Percentiles rank a stretch among this genome's conserved stretches.
These are phyloP conservation scores for Mesoligia furuncula DNA, from an alignment of 2,888 invertebrate species.

Conservation along the genomic window DNA sequence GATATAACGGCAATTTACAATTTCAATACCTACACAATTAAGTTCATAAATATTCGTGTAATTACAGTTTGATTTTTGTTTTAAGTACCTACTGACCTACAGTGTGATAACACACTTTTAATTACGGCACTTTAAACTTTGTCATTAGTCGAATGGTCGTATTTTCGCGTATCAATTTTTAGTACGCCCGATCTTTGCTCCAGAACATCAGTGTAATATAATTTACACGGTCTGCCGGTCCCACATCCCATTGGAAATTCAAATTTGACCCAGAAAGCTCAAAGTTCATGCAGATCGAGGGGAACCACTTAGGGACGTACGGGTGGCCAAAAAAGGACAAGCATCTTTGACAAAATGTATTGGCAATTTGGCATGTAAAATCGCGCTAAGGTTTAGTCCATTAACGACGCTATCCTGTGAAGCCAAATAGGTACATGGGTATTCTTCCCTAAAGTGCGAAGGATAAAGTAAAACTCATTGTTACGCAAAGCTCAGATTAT, in stretches of 20 bases:
- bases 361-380: slow-evolving; percentile 35
- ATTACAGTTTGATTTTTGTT: background rate
- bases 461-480: background rate
- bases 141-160: background rate
- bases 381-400: background rate
- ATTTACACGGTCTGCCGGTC: slow-evolving; percentile 1
- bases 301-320: slow-evolving; percentile 17
- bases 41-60: background rate
- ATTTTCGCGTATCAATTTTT: background rate
- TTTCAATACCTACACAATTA: background rate
- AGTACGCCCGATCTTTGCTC: background rate
- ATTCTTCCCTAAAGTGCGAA: background rate
- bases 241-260: slow-evolving; percentile 36
- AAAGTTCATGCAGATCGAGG: slow-evolving; percentile 34
- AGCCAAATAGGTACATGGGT: background rate
- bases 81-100: too few relatives aligned
- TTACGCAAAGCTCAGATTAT: background rate
- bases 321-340: slow-evolving; percentile 16
- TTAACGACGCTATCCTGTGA: slow-evolving; percentile 1
- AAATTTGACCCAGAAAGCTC: slow-evolving; percentile 42
- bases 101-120: background rate
- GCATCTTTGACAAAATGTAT: slow-evolving; percentile 30
- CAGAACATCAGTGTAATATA: slow-evolving; percentile 6
- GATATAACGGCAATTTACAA: background rate
- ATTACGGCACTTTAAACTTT: background rate